Evolutionary conservation across 2,113 vertebrate genomes (phyloP).

Genomic region (Hemichromis elongatus): DNA sequence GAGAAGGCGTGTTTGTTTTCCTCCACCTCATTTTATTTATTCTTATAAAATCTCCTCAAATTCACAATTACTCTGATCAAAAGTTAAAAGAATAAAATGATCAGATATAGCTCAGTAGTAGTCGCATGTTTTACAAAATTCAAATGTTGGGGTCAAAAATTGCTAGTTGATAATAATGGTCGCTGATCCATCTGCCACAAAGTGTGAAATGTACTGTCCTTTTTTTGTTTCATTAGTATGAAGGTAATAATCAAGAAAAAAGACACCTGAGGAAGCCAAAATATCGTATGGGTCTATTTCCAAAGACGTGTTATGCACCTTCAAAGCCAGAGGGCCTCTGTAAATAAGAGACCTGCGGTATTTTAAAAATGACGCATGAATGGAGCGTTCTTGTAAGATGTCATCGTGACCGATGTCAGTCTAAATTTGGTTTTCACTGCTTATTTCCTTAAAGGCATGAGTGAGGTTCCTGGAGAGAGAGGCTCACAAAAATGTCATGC

Average conservation of each 20-base stretch:
- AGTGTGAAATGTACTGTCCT: fast-evolving
- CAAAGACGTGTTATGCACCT: neutral
- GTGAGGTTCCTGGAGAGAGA: neutral
- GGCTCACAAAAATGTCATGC: neutral
- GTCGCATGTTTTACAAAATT: fast-evolving
- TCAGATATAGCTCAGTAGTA: neutral
- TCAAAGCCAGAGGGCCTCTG: neutral
- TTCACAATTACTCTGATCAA: neutral
- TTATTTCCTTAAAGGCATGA: neutral
- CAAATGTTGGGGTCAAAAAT: neutral
- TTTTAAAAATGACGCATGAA: neutral
- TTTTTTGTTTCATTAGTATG: neutral
- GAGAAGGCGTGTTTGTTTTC: neutral
- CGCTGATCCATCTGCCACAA: neutral
- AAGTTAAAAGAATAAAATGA: neutral
- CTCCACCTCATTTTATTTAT: neutral
- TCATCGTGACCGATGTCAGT: conserved; percentile 12
- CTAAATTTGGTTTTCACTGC: neutral
- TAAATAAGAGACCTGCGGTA: neutral
- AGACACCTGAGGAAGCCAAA: neutral
- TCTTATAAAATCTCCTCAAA: neutral
- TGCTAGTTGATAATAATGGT: neutral
- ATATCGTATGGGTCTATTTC: neutral
- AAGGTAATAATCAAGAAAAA: neutral
- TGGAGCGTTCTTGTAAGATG: neutral